Conservation (phyloP, 2,888 invertebrate species). For the Tenthredo scrophulariae region DNA sequence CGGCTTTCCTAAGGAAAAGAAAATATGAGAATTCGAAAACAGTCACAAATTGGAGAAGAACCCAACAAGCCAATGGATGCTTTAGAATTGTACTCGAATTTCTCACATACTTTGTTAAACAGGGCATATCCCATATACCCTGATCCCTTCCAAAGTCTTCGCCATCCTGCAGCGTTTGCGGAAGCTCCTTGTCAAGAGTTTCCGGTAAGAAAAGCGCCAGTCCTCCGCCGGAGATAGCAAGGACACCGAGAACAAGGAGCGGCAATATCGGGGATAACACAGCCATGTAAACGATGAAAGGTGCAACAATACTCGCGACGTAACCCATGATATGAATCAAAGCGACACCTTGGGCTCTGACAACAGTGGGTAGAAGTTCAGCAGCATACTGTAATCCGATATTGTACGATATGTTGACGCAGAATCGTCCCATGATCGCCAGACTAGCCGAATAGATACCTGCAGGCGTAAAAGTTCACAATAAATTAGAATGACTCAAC, state of each 20-base stretch:
- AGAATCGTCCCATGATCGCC: constrained; percentile 91
- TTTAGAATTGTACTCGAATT: neutral
- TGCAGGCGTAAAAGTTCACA: constrained; percentile 67
- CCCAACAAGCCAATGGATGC: neutral
- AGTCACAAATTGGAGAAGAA: neutral
- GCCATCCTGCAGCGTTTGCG: constrained; percentile 92
- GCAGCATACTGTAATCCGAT: constrained; percentile 95
- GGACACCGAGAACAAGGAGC: constrained; percentile 87
- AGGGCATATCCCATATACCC: constrained; percentile 90
- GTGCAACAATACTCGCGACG: constrained; percentile 90
- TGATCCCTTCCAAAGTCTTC: constrained; percentile 91
- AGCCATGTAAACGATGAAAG: constrained; percentile 91
- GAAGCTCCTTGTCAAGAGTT: constrained; percentile 91
- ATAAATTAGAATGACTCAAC: neutral
- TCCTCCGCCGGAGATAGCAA: constrained; percentile 88
- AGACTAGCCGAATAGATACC: constrained; percentile 87
- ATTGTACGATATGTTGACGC: constrained; percentile 94
- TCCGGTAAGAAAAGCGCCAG: constrained; percentile 91
- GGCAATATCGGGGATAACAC: constrained; percentile 87
- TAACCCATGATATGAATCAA: constrained; percentile 94
- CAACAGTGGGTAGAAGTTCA: constrained; percentile 92
- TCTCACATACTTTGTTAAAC: constrained; percentile 82
- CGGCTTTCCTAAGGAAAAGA: constrained; percentile 70
- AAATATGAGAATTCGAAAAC: neutral
- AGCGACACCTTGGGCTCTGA: constrained; percentile 92